Evolutionary conservation across 2,113 vertebrate species (phyloP).

Genomic region (Myrmophylax atrothorax): DNA sequence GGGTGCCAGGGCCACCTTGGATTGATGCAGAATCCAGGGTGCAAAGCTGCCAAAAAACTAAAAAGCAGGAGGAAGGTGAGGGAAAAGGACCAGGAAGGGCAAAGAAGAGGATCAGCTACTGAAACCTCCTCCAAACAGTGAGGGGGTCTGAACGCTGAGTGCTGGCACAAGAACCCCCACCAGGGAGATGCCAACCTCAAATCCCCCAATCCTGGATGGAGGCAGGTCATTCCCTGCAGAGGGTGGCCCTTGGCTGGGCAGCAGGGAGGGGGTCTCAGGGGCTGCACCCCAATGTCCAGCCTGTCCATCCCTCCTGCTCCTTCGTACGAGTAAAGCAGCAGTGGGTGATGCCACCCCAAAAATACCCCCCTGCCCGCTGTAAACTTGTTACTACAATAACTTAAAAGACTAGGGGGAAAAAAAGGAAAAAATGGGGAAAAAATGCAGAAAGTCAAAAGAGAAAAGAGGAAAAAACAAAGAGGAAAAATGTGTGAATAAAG

Average conservation of each 20-base stretch:
- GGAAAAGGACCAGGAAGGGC: background rate
- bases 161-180: rapidly evolving
- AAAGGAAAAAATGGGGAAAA: too few species aligned
- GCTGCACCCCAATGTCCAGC: background rate
- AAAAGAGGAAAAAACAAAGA: background rate
- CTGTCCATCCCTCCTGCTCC: background rate
- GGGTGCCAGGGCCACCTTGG: background rate
- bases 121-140: background rate
- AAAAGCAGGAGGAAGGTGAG: background rate
- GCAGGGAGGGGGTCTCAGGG: background rate
- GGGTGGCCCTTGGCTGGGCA: background rate
- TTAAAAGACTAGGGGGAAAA: background rate
- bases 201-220: background rate
- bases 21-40: background rate
- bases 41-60: background rate
- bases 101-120: background rate
- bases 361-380: constrained; percentile 58
- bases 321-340: background rate
- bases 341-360: background rate
- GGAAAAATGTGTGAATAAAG: rapidly evolving
- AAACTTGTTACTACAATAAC: constrained; percentile 74
- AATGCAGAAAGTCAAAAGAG: too few species aligned
- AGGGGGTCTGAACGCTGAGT: background rate
- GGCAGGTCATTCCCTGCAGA: rapidly evolving
- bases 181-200: rapidly evolving